Percentiles rank a stretch among this genome's conserved stretches.
These are phyloP conservation scores for Erythrolamprus reginae DNA, from an alignment of 2,113 vertebrate species.

Conservation along the genomic window DNA sequence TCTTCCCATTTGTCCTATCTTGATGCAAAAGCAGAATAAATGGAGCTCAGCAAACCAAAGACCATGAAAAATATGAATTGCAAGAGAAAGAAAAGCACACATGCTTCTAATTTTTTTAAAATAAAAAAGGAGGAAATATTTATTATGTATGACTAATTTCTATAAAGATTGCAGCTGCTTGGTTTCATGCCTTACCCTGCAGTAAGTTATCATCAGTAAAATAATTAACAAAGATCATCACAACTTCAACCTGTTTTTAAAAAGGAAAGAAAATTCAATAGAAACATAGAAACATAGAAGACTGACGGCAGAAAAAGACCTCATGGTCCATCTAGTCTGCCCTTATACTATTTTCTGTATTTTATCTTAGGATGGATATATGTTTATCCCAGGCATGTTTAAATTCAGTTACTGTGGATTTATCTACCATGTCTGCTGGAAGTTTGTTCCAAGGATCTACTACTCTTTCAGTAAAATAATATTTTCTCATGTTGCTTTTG, in stretches of 20 bases:
- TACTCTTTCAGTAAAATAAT: too few relatives aligned
- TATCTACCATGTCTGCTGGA: too few relatives aligned
- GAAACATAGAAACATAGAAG: too few relatives aligned
- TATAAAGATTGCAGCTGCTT: background rate
- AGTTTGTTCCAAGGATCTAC: too few relatives aligned
- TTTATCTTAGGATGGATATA: too few relatives aligned
- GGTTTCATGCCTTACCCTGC: background rate
- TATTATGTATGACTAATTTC: background rate
- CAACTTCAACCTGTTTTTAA: background rate
- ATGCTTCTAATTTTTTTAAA: background rate
- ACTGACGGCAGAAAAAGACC: too few relatives aligned
- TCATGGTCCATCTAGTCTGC: too few relatives aligned
- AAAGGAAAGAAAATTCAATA: background rate
- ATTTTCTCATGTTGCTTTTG: too few relatives aligned
- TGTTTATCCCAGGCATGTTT: too few relatives aligned
- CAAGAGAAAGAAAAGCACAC: background rate
- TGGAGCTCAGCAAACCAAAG: background rate
- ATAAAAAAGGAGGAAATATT: background rate
- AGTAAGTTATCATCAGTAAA: background rate
- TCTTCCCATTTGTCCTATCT: background rate
- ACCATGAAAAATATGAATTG: background rate
- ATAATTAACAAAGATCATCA: background rate
- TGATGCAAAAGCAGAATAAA: background rate
- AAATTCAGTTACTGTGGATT: too few relatives aligned
- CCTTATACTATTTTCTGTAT: too few relatives aligned